A percentile compares a stretch with the other conserved stretches of the same genome.
Evolutionary conservation across 2,797 vertebrate species (phyloP).

Genomic region (Tinamus major): DNA sequence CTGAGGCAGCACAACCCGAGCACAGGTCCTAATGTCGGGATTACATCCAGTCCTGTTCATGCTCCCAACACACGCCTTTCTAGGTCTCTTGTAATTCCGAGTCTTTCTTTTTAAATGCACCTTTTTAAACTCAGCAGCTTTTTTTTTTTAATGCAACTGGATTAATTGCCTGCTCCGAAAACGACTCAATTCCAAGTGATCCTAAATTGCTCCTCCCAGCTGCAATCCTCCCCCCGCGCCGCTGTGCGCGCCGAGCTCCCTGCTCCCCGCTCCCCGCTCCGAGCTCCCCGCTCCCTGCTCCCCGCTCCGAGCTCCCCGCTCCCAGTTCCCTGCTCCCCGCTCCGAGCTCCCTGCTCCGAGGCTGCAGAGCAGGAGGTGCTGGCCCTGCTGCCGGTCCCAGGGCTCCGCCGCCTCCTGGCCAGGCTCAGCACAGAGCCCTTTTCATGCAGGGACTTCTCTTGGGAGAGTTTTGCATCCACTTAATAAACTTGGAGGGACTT

Average conservation of each 20-base stretch:
- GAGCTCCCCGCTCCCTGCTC: too few relatives aligned
- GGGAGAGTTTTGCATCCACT: not conserved
- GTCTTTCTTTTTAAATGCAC: not conserved
- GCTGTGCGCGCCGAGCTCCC: not conserved
- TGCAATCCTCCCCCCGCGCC: slow-evolving; percentile 41
- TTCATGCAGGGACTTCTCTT: slow-evolving; percentile 14
- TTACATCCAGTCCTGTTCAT: not conserved
- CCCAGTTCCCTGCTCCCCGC: too few relatives aligned
- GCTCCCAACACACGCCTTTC: not conserved
- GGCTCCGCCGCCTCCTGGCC: not conserved
- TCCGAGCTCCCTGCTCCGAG: not conserved
- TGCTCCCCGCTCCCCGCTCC: not conserved
- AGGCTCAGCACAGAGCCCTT: slow-evolving; percentile 25
- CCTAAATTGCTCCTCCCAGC: slow-evolving; percentile 62
- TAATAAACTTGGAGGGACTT: not conserved
- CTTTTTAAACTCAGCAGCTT: slow-evolving; percentile 10
- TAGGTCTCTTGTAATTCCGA: not conserved
- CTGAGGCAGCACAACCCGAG: not conserved
- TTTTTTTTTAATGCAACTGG: slow-evolving; percentile 17
- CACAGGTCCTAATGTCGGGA: not conserved
- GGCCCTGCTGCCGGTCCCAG: not conserved
- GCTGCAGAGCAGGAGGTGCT: not conserved
- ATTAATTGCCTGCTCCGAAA: slow-evolving; percentile 71
- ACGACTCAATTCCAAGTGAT: slow-evolving; percentile 53
- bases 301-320: not conserved